A percentile compares a stretch with the other conserved stretches of the same genome.
phyloP scores from a whole-genome alignment of 1,140 invertebrate species.

The Protaetia brevitarsis region DNA sequence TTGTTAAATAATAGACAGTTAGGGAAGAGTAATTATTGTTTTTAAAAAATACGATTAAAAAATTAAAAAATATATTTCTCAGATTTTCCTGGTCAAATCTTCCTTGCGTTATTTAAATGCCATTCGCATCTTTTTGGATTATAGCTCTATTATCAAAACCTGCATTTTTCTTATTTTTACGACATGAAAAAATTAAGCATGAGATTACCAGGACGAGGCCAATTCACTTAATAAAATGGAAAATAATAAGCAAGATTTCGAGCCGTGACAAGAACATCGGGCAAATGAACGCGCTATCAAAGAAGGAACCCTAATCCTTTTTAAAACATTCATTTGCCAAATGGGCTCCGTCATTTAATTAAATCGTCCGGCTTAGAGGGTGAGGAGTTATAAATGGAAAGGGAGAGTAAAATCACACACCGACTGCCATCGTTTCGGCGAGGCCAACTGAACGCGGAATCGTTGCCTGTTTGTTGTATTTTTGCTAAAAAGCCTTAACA shows the following conservation, averaged over 20 bases:
- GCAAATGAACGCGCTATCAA: neutral
- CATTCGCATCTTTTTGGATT: too few relatives aligned
- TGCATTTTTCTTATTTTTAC: too few relatives aligned
- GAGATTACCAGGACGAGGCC: neutral
- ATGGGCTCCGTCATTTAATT: conserved; percentile 16
- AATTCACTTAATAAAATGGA: neutral
- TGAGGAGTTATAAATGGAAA: neutral
- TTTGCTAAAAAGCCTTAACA: conserved; percentile 3
- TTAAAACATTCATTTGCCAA: conserved; percentile 18
- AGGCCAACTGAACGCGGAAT: neutral
- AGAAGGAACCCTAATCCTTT: conserved; percentile 11
- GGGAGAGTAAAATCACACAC: neutral
- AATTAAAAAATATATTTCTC: too few relatives aligned
- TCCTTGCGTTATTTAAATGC: too few relatives aligned
- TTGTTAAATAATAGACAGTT: too few relatives aligned
- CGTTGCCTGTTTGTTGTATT: conserved; percentile 7
- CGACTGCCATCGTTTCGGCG: neutral
- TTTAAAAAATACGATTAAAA: too few relatives aligned
- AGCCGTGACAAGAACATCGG: neutral
- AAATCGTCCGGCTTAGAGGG: conserved; percentile 11
- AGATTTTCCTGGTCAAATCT: too few relatives aligned
- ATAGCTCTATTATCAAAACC: too few relatives aligned
- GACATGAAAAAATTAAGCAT: neutral
- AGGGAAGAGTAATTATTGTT: too few relatives aligned
- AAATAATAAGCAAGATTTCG: conserved; percentile 15